Conservation (phyloP, 2,797 vertebrate genomes). For the Crocidura indochinensis region DNA sequence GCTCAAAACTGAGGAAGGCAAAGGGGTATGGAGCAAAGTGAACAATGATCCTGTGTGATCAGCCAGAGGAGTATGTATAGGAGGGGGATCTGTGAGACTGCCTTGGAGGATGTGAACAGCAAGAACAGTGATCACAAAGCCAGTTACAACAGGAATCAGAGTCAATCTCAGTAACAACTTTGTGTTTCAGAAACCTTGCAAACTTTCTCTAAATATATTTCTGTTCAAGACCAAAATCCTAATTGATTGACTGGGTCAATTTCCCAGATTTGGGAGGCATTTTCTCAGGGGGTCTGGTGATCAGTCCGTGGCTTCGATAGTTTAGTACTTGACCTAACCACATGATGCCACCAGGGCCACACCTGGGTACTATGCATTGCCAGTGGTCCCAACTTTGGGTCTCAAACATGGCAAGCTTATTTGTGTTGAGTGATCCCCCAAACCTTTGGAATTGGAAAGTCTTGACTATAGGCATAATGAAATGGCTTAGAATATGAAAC, state of each 20-base stretch:
- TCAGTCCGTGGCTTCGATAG: too few species aligned
- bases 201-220: conserved; percentile 41
- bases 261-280: conserved; percentile 69
- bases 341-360: too few species aligned
- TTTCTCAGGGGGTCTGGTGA: not conserved
- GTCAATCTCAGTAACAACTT: too few species aligned
- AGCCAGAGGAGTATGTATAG: not conserved
- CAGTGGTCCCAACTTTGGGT: too few species aligned
- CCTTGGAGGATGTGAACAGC: not conserved
- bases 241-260: conserved; percentile 58
- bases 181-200: conserved; percentile 62
- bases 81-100: fast-evolving
- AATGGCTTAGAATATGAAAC: conserved; percentile 73
- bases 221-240: conserved; percentile 84
- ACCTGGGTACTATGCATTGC: too few species aligned
- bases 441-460: conserved; percentile 82
- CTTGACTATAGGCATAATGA: conserved; percentile 84
- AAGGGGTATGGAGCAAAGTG: not conserved
- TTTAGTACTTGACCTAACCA: too few species aligned
- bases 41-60: not conserved
- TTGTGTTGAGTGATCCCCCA: too few species aligned
- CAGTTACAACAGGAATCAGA: too few species aligned
- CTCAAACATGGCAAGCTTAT: too few species aligned
- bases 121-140: not conserved
- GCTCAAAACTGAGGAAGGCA: not conserved